phyloP scores from a whole-genome alignment of 2,113 vertebrate species.

The Vanacampus margaritifer region DNA sequence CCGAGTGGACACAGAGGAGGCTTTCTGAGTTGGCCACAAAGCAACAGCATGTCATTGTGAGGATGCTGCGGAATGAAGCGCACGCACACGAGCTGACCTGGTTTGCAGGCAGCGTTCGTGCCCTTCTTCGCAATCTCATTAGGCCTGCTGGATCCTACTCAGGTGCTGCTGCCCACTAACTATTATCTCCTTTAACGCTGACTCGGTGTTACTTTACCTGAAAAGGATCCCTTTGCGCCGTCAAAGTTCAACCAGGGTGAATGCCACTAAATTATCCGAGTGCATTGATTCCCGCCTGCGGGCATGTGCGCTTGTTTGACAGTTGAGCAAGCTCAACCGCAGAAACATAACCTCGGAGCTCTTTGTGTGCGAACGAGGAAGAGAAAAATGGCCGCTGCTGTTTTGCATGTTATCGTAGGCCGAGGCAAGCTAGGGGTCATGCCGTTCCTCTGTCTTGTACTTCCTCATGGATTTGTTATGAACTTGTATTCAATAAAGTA shows the following conservation, averaged over 20 bases:
- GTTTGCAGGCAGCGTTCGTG: slow-evolving; percentile 34
- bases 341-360: slow-evolving; percentile 10
- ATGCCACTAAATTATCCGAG: slow-evolving; percentile 4
- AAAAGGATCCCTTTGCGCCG: slow-evolving; percentile 28
- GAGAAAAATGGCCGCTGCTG: not conserved
- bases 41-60: slow-evolving; percentile 60
- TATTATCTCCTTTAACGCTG: not conserved
- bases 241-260: slow-evolving; percentile 29
- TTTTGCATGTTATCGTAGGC: slow-evolving; percentile 10
- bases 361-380: slow-evolving; percentile 7
- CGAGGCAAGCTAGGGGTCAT: not conserved
- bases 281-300: slow-evolving; percentile 9
- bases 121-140: slow-evolving; percentile 21
- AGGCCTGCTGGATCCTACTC: slow-evolving; percentile 10
- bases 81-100: slow-evolving; percentile 61
- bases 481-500: not conserved
- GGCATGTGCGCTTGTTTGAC: slow-evolving; percentile 17
- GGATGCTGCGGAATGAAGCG: slow-evolving; percentile 46
- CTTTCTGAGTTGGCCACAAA: slow-evolving; percentile 48
- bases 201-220: slow-evolving; percentile 32
- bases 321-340: slow-evolving; percentile 1
- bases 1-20: slow-evolving; percentile 33
- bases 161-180: slow-evolving; percentile 28
- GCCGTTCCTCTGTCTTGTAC: slow-evolving; percentile 26
- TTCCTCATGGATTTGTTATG: slow-evolving; percentile 34